Percentiles rank a stretch among this genome's conserved stretches.
phyloP scores from a whole-genome alignment of 2,888 invertebrate species.

The Limenitis camilla region DNA sequence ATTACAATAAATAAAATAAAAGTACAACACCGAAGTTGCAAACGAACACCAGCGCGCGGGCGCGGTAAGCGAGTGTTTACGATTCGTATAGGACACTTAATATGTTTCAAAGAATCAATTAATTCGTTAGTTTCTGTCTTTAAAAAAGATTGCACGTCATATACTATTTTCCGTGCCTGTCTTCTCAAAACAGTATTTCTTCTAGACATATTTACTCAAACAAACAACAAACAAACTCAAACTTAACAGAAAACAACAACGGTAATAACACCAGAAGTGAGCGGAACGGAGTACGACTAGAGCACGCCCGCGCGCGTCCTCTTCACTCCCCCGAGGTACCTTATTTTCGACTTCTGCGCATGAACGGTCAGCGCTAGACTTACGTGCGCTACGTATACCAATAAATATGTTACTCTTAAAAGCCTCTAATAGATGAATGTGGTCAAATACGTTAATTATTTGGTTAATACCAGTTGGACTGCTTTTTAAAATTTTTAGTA shows the following conservation, averaged over 20 bases:
- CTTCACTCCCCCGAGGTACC: background rate
- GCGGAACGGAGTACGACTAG: background rate
- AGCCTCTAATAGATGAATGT: no score
- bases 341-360: background rate
- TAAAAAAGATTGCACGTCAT: conserved; percentile 6
- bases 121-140: conserved; percentile 5
- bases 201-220: conserved; percentile 4
- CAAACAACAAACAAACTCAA: conserved; percentile 1
- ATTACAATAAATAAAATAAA: no score
- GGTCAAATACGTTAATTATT: no score
- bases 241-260: background rate
- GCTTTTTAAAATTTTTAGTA: no score
- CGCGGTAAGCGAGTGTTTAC: no score
- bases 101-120: conserved; percentile 1
- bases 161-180: conserved; percentile 7
- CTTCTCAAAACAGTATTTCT: conserved; percentile 2
- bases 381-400: background rate
- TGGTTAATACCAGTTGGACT: no score
- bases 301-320: background rate
- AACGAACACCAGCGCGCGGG: no score
- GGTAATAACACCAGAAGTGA: background rate
- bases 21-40: no score
- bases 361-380: background rate
- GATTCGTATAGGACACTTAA: background rate
- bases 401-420: no score